Percentiles rank a stretch among this genome's conserved stretches.
These are phyloP conservation scores for Tholera decimalis DNA, from an alignment of 2,888 invertebrate species.

Conservation along the genomic window DNA sequence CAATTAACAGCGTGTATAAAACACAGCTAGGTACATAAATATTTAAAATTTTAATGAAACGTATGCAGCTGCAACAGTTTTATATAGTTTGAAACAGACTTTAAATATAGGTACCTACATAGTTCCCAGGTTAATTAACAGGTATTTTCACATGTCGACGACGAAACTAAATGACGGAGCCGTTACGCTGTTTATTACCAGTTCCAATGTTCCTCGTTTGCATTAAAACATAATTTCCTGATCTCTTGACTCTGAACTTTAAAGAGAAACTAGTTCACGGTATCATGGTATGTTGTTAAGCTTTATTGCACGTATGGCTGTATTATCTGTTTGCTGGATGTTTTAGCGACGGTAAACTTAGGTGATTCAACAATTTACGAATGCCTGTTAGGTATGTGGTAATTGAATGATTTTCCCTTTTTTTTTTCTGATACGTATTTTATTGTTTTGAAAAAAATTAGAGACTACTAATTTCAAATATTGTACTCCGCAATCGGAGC, in stretches of 20 bases:
- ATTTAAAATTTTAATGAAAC: constrained; percentile 29
- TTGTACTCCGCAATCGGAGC: no score
- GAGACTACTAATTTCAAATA: no score
- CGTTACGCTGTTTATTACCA: constrained; percentile 45
- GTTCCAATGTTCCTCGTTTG: constrained; percentile 54
- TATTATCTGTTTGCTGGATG: background rate
- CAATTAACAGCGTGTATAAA: background rate
- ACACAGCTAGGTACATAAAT: constrained; percentile 11
- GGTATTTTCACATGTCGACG: constrained; percentile 41
- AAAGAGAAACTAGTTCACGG: constrained; percentile 38
- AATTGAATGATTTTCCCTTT: no score
- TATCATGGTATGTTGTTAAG: constrained; percentile 1
- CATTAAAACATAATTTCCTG: constrained; percentile 49
- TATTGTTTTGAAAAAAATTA: no score
- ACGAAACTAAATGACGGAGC: constrained; percentile 37
- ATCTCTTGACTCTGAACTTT: constrained; percentile 53
- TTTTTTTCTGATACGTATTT: no score
- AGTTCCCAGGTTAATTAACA: constrained; percentile 26
- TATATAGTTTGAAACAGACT: constrained; percentile 33
- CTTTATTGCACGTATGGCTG: constrained; percentile 16
- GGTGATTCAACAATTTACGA: no score
- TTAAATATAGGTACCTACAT: constrained; percentile 19
- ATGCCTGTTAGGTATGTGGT: no score
- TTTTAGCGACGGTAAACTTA: background rate
- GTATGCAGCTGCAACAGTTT: constrained; percentile 17